These are phyloP conservation scores for Charaxes varanes DNA, from an alignment of 1,140 invertebrate genomes.

Conservation along the genomic window DNA sequence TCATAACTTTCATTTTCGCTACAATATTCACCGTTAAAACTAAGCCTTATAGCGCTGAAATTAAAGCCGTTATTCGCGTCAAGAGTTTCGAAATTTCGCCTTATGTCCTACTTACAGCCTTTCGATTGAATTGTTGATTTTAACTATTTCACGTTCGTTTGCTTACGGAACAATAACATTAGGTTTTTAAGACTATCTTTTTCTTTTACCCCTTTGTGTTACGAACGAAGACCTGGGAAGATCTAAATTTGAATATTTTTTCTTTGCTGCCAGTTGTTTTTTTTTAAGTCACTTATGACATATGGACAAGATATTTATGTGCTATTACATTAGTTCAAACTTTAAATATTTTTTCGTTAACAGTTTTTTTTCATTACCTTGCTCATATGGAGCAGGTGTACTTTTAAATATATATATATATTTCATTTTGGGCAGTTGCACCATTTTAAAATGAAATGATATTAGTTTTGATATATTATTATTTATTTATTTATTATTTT, in stretches of 20 bases:
- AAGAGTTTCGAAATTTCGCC: conserved; percentile 45
- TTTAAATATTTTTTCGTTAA: not conserved
- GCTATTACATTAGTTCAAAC: too few species aligned
- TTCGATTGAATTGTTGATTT: conserved; percentile 59
- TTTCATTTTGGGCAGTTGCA: too few species aligned
- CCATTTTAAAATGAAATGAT: too few species aligned
- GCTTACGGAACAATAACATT: conserved; percentile 41
- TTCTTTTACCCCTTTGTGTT: conserved; percentile 5
- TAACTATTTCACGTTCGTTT: conserved; percentile 58
- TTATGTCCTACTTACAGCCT: conserved; percentile 54
- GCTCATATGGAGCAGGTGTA: not conserved
- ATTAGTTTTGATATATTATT: too few species aligned
- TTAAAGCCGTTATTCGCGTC: conserved; percentile 28
- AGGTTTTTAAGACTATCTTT: conserved; percentile 18
- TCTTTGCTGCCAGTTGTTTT: too few species aligned
- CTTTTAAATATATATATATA: too few species aligned
- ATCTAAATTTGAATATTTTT: too few species aligned
- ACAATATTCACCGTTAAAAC: conserved; percentile 4
- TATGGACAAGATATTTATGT: too few species aligned
- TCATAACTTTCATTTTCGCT: conserved; percentile 67
- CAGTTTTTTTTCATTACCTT: not conserved
- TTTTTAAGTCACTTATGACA: too few species aligned
- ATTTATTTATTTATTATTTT: too few species aligned
- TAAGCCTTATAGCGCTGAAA: conserved; percentile 11
- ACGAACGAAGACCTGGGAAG: too few species aligned